Evolutionary conservation across 2,797 vertebrate species (phyloP).

Genomic region (Gambelia wislizenii): DNA sequence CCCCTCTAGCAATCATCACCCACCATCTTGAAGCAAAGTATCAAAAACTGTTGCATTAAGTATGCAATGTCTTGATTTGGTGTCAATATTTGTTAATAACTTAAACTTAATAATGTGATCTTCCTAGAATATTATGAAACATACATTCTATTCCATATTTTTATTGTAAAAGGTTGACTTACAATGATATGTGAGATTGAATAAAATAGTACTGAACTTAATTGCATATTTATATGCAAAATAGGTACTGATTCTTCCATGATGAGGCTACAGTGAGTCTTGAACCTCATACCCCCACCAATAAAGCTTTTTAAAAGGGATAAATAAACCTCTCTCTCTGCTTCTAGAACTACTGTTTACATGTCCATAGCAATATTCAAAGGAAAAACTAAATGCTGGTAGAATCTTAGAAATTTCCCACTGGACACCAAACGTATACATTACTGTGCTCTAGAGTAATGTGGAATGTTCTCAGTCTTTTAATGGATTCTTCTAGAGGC

Average conservation of each 20-base stretch:
- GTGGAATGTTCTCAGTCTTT: not conserved
- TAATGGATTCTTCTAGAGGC: not conserved
- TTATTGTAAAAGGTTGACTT: conserved; percentile 59
- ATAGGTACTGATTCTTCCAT: not conserved
- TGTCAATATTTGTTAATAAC: conserved; percentile 50
- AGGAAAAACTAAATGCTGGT: conserved; percentile 29
- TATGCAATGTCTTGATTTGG: conserved; percentile 19
- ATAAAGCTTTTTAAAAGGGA: conserved; percentile 36
- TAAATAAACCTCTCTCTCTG: not conserved
- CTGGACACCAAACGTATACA: not conserved
- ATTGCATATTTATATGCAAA: conserved; percentile 58
- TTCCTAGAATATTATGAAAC: conserved; percentile 46
- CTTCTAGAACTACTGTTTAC: not conserved
- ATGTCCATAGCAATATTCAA: conserved; percentile 2
- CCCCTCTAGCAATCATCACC: conserved; percentile 35
- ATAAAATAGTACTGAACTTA: conserved; percentile 59
- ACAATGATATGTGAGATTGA: conserved; percentile 54
- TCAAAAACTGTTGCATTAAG: conserved; percentile 39
- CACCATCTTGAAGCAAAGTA: conserved; percentile 37
- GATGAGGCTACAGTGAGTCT: not conserved
- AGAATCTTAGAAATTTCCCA: not conserved
- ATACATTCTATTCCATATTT: conserved; percentile 52
- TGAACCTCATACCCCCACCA: conserved; percentile 3
- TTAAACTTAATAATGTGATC: conserved; percentile 41
- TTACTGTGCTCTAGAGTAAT: not conserved